Base-by-base conservation (phyloP, 2,797 vertebrate species). In the Ateles fusciceps region DNA sequence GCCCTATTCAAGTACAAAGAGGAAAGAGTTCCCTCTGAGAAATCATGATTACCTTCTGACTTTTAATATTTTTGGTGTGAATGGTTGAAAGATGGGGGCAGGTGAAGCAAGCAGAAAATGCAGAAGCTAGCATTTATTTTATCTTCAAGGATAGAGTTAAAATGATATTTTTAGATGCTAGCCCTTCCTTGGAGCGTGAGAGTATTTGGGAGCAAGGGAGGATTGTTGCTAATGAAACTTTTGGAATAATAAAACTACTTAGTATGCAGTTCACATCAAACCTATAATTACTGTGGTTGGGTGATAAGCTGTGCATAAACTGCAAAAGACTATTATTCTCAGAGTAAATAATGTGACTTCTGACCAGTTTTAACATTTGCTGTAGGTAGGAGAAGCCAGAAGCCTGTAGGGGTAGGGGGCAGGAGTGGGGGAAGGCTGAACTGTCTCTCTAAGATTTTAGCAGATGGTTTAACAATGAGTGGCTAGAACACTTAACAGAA, bases 161-260 rank as follows among this genome's bases (percentile, higher is more conserved):
- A 68, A 88, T 36, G 17, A 4, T 50, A 89, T 83, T 94, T 96
- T 95, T 83, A 91, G 85, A 89, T 80, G 50, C 33, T 94, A 17
- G 0, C 3, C 57, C 30, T 96, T 78, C 28, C 44, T 71, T 64
- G 0, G 26, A 95, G 46, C 83, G 42, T 59, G 36, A 64, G 55
- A 59, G 15, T 61, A 68, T 36, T 57, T 61, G 64, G 42, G 42
- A 61, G 7, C 12, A 44, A 46, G 13, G 61, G 68, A 95, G 7
- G 39, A 36, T 19, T 89, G 14, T 42, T 91, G 74, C 57, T 94
- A 76, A 96, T 55, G 68, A 89, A 96, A 93, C 17, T 19, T 95
- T 44, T 80, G 52, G 48, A 89, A 96, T 92, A 97, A 91, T 86
- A 81, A 96, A 94, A 68, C 12, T 83, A 85, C 89, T 89, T 76